Conservation (phyloP, 1,140 invertebrate genomes). For the Drosophila nasuta region DNA sequence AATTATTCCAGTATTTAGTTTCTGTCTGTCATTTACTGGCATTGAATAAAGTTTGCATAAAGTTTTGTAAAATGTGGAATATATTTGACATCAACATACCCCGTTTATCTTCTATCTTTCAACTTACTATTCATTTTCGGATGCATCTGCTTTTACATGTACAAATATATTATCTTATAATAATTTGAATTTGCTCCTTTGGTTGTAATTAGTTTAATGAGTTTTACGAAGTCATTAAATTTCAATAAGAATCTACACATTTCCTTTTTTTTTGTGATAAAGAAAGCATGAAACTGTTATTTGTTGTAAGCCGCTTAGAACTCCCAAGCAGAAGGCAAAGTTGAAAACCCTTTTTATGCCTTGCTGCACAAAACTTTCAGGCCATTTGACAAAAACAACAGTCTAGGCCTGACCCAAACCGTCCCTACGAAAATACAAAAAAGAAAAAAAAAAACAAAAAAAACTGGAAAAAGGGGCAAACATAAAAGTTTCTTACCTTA, state of each 20-base stretch:
- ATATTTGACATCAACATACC: slow-evolving; percentile 2
- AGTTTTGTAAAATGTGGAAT: not conserved
- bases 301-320: slow-evolving; percentile 45
- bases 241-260: slow-evolving; percentile 23
- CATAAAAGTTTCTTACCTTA: slow-evolving; percentile 63
- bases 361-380: slow-evolving; percentile 49
- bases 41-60: slow-evolving; percentile 14
- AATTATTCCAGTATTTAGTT: slow-evolving; percentile 41
- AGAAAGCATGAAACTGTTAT: slow-evolving; percentile 31
- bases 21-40: slow-evolving; percentile 20
- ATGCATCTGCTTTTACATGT: too few relatives aligned
- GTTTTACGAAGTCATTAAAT: slow-evolving; percentile 35
- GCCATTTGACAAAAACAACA: slow-evolving; percentile 41
- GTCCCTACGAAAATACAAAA: not conserved
- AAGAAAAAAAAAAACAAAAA: slow-evolving; percentile 5
- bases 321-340: slow-evolving; percentile 1
- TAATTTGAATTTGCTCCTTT: too few relatives aligned
- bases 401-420: not conserved
- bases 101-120: too few relatives aligned
- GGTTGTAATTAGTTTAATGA: slow-evolving; percentile 28
- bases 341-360: slow-evolving; percentile 39
- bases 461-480: slow-evolving; percentile 36
- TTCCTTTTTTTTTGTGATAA: slow-evolving; percentile 11
- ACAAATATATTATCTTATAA: too few relatives aligned
- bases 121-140: too few relatives aligned